Base-by-base conservation (phyloP, 30 jellyfish, hydroid and myxozoan genomes). In the Pelagia noctiluca region DNA sequence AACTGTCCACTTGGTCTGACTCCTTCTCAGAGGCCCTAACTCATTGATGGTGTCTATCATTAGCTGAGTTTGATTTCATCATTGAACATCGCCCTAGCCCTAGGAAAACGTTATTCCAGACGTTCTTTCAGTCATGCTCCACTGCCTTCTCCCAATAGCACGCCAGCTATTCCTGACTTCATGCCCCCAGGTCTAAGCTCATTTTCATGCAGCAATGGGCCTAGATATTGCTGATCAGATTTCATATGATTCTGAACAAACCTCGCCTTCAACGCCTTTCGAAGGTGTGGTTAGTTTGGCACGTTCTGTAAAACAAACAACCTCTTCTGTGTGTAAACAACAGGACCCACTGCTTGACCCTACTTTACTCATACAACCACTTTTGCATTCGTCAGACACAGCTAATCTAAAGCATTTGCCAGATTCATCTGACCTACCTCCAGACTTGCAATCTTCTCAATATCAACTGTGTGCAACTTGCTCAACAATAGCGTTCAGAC, bases 11-110 rank as follows among this genome's bases (percentile, higher is more conserved):
- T n/a, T n/a, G n/a, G n/a, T n/a, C n/a, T n/a, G n/a, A n/a, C n/a
- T 76, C 67, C 57, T 22, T 30, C 21, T 76, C 37, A 32, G 57
- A 30, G 88, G 78, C 78, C 1, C 48, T 76, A 3, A 2, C 3
- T 1, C 88, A 52, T 12, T 76, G 88, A 1, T 76, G 76, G 78
- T 76, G 88, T 37, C 35, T 76, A 24, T 52, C 78, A 4, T 22
- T 76, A 10, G 78, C 88, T 4, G 88, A 76, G 50, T 76, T 76
- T 57, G 88, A 76, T 35, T 76, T 76, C 29, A 5, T 0, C 82
- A 78, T 61, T 18, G 89, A 78, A 61, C 89, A 78, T 54, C 82
- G 82, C 31, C 82, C 89, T 35, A 81, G 89, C n/a, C n/a, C 4
- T 60, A 78, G 42, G 71, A 21, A 32, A 78, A 62, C 71, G 69